Evolutionary conservation across 1,140 invertebrate genomes (phyloP).

Genomic region (Cephus cinctus): DNA sequence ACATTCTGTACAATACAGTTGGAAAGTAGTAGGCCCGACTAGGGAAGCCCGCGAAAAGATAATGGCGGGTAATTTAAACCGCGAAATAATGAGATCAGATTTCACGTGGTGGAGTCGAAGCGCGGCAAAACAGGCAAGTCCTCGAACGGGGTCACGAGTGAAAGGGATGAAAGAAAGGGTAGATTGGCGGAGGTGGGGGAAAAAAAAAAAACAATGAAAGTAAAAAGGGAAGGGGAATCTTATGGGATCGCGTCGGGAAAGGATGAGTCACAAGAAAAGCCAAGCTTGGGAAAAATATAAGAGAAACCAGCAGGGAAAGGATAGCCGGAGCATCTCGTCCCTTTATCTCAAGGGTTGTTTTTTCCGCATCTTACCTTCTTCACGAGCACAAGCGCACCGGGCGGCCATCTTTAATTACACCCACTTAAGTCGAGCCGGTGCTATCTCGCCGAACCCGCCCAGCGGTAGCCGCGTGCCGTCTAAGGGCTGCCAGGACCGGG

Average conservation of each 20-base stretch:
- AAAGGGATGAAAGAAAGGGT: slow-evolving; percentile 2
- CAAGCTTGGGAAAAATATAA: slow-evolving; percentile 5
- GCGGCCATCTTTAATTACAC: slow-evolving; percentile 40
- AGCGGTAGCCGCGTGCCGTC: neutral
- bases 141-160: neutral
- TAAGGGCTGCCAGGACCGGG: too few species aligned
- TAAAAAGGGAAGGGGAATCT: slow-evolving; percentile 5
- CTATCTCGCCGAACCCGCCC: slow-evolving; percentile 17
- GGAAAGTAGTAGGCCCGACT: too few species aligned
- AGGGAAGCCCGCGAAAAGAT: too few species aligned
- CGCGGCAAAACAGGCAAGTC: slow-evolving; percentile 13
- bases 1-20: too few species aligned
- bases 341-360: too few species aligned
- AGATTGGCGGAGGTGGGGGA: neutral
- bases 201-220: slow-evolving; percentile 1
- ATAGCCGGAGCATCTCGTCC: too few species aligned
- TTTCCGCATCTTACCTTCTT: too few species aligned
- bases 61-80: slow-evolving; percentile 26
- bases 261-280: slow-evolving; percentile 1
- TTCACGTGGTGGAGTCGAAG: slow-evolving; percentile 17
- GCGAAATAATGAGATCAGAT: slow-evolving; percentile 23
- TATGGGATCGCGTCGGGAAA: too few species aligned
- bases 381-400: too few species aligned
- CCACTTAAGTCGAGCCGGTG: slow-evolving; percentile 28
- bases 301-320: slow-evolving; percentile 2